phyloP scores from a whole-genome alignment of 2,888 invertebrate species.

The Carabus problematicus region DNA sequence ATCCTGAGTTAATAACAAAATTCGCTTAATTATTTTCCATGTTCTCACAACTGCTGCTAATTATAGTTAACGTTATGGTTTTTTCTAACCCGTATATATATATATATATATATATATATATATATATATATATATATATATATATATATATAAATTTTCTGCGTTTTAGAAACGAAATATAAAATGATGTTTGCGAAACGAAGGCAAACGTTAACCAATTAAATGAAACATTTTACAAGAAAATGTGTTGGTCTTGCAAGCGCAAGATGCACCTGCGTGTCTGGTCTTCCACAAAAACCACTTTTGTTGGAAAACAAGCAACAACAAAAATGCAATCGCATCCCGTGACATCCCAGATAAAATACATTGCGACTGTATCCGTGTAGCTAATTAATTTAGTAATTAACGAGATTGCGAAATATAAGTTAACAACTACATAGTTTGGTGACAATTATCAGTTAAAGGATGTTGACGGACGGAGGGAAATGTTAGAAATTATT shows the following conservation, averaged over 20 bases:
- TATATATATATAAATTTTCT: no score
- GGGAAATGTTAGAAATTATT: no score
- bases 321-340: slow-evolving; percentile 15
- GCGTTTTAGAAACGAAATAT: not conserved
- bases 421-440: slow-evolving; percentile 2
- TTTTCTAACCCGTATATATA: slow-evolving; percentile 3
- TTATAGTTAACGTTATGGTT: slow-evolving; percentile 15
- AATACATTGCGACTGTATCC: not conserved
- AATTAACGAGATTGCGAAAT: slow-evolving; percentile 35
- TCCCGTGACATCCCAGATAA: not conserved
- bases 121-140: not conserved
- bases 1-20: slow-evolving; percentile 8
- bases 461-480: no score
- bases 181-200: not conserved
- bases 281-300: slow-evolving; percentile 6
- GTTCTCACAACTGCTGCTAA: slow-evolving; percentile 6
- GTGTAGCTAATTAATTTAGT: slow-evolving; percentile 40
- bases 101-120: not conserved
- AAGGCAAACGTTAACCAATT: slow-evolving; percentile 15
- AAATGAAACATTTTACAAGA: slow-evolving; percentile 16
- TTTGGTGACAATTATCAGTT: no score
- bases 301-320: slow-evolving; percentile 16
- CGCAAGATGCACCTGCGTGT: slow-evolving; percentile 36
- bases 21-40: slow-evolving; percentile 12
- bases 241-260: slow-evolving; percentile 4